Evolutionary conservation across 2,888 invertebrate genomes (phyloP).

Genomic region (Oxyteleia sp.): DNA sequence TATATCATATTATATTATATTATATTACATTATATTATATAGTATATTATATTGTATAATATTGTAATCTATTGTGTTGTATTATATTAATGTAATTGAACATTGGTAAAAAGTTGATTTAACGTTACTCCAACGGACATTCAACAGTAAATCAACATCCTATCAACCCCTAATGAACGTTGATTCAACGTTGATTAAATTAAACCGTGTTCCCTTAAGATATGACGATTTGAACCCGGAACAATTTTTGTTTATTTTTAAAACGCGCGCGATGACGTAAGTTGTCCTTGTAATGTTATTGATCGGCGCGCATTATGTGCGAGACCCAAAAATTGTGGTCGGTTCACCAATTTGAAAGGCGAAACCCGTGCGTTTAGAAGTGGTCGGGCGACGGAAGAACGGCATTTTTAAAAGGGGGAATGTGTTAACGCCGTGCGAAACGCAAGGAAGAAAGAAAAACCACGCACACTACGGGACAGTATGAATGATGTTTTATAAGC

Average conservation of each 20-base stretch:
- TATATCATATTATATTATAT: too few relatives aligned
- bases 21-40: too few relatives aligned
- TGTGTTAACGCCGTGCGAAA: constrained; percentile 46
- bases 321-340: constrained; percentile 32
- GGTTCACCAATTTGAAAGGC: constrained; percentile 38
- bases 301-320: constrained; percentile 9
- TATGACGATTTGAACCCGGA: background rate
- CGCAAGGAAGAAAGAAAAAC: constrained; percentile 62
- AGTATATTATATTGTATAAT: too few relatives aligned
- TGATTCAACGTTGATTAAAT: too few relatives aligned
- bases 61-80: too few relatives aligned
- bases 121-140: too few relatives aligned
- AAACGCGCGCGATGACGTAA: background rate
- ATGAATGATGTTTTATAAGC: constrained; percentile 74
- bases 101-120: too few relatives aligned
- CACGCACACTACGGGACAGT: constrained; percentile 48
- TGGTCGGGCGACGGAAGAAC: constrained; percentile 22
- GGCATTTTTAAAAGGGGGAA: constrained; percentile 38
- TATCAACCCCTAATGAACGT: too few relatives aligned
- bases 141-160: too few relatives aligned
- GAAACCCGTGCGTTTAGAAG: constrained; percentile 53
- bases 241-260: background rate
- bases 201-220: too few relatives aligned
- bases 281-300: constrained; percentile 27
- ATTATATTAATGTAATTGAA: too few relatives aligned